A percentile compares a stretch with the other conserved stretches of the same genome.
Conservation (phyloP, 2,113 vertebrate genomes). For the Brachirus orientalis region DNA sequence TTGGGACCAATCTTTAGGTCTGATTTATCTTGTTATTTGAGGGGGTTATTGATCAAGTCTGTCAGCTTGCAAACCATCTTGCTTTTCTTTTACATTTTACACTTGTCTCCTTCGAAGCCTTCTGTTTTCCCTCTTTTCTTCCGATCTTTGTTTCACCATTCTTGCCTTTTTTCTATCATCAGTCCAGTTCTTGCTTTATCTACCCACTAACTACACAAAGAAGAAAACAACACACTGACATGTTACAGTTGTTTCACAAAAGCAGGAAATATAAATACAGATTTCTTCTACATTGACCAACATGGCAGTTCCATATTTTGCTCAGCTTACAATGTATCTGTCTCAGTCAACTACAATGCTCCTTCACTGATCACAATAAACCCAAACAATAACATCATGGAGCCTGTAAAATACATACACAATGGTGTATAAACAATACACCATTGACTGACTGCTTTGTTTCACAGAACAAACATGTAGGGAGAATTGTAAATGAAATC, state of each 20-base stretch:
- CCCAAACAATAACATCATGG: slow-evolving; percentile 69
- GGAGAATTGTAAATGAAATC: slow-evolving; percentile 71
- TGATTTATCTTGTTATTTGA: slow-evolving; percentile 46
- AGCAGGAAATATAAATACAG: slow-evolving; percentile 72
- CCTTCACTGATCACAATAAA: slow-evolving; percentile 68
- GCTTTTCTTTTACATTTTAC: slow-evolving; percentile 37
- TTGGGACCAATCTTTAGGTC: slow-evolving; percentile 61
- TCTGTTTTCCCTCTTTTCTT: slow-evolving; percentile 22
- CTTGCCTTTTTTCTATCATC: slow-evolving; percentile 16
- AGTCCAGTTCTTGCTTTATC: slow-evolving; percentile 37
- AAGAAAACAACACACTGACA: slow-evolving; percentile 24
- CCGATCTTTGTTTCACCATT: slow-evolving; percentile 24
- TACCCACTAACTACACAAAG: slow-evolving; percentile 13
- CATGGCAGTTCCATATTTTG: slow-evolving; percentile 67
- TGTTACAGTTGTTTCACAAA: slow-evolving; percentile 55
- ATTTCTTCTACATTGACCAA: slow-evolving; percentile 62
- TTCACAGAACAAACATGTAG: slow-evolving; percentile 65
- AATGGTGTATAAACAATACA: slow-evolving; percentile 60
- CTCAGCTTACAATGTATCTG: slow-evolving; percentile 65
- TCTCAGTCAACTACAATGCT: slow-evolving; percentile 62
- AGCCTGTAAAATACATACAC: slow-evolving; percentile 52
- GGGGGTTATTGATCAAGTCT: slow-evolving; percentile 63
- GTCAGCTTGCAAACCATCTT: slow-evolving; percentile 41
- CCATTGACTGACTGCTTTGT: slow-evolving; percentile 73
- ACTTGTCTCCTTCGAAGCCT: slow-evolving; percentile 28